Base-by-base conservation (phyloP, 2,113 vertebrate genomes). In the Hippocampus abdominalis region DNA sequence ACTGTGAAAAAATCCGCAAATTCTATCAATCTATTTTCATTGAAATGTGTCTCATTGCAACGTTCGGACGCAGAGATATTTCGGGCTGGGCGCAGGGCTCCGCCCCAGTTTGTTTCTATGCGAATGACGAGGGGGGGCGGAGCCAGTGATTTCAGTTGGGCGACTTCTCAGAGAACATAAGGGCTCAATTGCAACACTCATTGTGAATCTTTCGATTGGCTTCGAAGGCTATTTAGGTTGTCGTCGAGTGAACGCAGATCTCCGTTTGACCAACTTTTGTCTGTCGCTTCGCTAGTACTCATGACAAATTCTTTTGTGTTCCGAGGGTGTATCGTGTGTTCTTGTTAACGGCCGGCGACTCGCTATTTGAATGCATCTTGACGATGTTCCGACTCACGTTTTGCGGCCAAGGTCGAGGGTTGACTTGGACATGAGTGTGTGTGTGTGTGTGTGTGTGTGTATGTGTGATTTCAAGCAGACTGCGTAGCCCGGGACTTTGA, bases 11-110 rank as follows among this genome's bases (percentile, higher is more conserved):
- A 91, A 88, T 87, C 83, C 87, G 89, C 88, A 90, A 88, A 89
- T 89, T 89, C 90, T 90, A 91, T 91, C 87, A 91, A 91, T 91
- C 89, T 91, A 92, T 92, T 92, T 92, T 91, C 88, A 91, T 92
- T 91, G 90, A 88, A 90, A 89, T 90, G 88, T 90, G 90, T 91
- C 88, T 89, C 88, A 90, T 90, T 89, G 84, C 87, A 88, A 85
- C 89, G 32, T 86, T 86, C 81, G 66, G 74, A 87, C 86, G 85
- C 87, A 90, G 81, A 90, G 83, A 88, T 87, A 85, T 90, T 90
- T 90, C 90, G 87, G 84, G 84, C 85, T 75, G 86, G 87, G 84
- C 88, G 83, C 86, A 83, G 82, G 32, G 87, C 85, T 87, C 86
- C 83, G 86, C 84, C 86, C 81, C 78, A 80, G 86, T 89, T 89